Percentiles rank a stretch among this genome's conserved stretches.
Evolutionary conservation across 92 coral and sea anemone species (phyloP).

Genomic region (Actinernus sp.): DNA sequence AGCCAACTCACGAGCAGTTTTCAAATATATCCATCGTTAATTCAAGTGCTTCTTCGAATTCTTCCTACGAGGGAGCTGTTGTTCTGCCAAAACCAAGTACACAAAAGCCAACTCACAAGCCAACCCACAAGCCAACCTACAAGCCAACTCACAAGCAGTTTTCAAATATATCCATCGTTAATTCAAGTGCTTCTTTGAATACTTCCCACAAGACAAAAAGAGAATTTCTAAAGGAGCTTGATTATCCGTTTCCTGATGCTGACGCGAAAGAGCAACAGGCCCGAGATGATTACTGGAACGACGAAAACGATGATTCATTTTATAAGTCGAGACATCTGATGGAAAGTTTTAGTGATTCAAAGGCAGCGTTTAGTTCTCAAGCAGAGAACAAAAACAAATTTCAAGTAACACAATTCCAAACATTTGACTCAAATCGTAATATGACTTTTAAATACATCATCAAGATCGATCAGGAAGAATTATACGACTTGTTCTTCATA

Average conservation of each 20-base stretch:
- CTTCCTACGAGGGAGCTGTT: too few species aligned
- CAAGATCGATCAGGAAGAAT: constrained; percentile 49
- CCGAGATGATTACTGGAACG: neutral
- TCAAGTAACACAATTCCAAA: constrained; percentile 1
- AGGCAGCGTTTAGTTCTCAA: neutral
- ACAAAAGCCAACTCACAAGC: neutral
- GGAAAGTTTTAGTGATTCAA: neutral
- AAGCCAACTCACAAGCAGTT: neutral
- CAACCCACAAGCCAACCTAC: neutral
- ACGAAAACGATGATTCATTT: neutral
- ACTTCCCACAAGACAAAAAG: too few species aligned
- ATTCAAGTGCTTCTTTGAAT: too few species aligned
- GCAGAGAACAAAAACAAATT: neutral
- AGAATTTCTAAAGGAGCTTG: too few species aligned
- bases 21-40: too few species aligned
- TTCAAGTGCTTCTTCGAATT: too few species aligned
- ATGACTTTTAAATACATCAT: constrained; percentile 32
- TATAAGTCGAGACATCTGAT: neutral
- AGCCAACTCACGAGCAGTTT: neutral
- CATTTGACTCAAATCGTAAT: constrained; percentile 14
- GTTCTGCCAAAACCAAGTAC: neutral
- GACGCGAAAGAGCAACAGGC: neutral
- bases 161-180: too few species aligned
- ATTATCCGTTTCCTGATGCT: too few species aligned
- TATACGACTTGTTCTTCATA: constrained; percentile 44